A percentile compares a stretch with the other conserved stretches of the same genome.
Evolutionary conservation across 2,888 invertebrate genomes (phyloP).

Genomic region (Tinea pellionella): DNA sequence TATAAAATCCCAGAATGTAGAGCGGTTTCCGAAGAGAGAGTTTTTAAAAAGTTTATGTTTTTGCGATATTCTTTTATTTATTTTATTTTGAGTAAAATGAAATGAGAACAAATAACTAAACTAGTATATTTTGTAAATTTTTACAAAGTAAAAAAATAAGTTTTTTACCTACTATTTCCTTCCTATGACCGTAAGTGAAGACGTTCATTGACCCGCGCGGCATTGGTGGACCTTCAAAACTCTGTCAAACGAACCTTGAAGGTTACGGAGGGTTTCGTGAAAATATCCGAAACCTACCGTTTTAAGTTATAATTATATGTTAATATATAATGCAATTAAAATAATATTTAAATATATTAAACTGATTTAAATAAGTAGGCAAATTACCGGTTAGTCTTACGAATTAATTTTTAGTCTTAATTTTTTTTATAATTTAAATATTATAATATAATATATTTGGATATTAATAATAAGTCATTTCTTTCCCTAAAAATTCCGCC

Average conservation of each 20-base stretch:
- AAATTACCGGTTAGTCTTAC: too few relatives aligned
- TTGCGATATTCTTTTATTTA: too few relatives aligned
- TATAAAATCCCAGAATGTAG: too few relatives aligned
- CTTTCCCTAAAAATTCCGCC: too few relatives aligned
- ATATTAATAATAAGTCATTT: too few relatives aligned
- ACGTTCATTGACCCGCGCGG: not conserved
- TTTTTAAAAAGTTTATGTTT: too few relatives aligned
- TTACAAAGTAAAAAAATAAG: not conserved
- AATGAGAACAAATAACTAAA: not conserved
- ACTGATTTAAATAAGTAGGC: not conserved
- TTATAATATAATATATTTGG: too few relatives aligned
- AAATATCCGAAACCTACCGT: not conserved
- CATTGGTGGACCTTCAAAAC: not conserved
- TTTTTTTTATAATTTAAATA: too few relatives aligned
- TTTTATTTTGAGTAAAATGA: too few relatives aligned
- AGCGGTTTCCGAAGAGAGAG: too few relatives aligned
- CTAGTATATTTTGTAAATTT: not conserved
- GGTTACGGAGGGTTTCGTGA: not conserved
- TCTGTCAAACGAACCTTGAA: slow-evolving; percentile 1
- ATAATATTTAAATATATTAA: not conserved
- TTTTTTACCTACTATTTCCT: not conserved
- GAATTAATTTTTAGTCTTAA: too few relatives aligned
- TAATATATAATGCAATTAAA: not conserved
- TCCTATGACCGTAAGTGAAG: not conserved
- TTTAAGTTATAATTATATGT: not conserved